phyloP scores from a whole-genome alignment of 2,888 invertebrate species.

The Rapana venosa region DNA sequence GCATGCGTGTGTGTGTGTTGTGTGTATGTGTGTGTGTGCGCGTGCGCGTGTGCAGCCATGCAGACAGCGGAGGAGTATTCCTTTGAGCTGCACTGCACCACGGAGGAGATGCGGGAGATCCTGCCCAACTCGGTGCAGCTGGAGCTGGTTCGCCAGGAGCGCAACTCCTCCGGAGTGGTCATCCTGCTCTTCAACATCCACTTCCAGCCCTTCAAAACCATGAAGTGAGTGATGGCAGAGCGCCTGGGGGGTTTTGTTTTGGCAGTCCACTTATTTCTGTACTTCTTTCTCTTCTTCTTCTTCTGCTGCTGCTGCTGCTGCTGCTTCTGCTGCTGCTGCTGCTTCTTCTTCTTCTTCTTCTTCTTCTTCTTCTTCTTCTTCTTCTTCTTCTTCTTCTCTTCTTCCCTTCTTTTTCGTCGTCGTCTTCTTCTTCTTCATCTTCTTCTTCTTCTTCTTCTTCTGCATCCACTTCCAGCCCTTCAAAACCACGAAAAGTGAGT shows the following conservation, averaged over 20 bases:
- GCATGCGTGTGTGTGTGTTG: constrained; percentile 3
- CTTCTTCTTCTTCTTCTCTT: too few relatives aligned
- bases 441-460: too few relatives aligned
- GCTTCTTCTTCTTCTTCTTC: too few relatives aligned
- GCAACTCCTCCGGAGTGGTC: constrained; percentile 75
- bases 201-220: constrained; percentile 73
- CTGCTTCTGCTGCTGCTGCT: too few relatives aligned
- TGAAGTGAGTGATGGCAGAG: constrained; percentile 74
- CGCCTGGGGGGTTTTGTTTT: neutral
- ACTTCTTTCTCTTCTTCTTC: too few relatives aligned
- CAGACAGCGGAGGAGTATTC: constrained; percentile 73
- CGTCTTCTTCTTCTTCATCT: too few relatives aligned
- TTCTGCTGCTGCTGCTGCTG: too few relatives aligned
- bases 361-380: too few relatives aligned
- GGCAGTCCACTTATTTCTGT: too few relatives aligned
- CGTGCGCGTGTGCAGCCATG: constrained; percentile 61
- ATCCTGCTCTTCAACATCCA: constrained; percentile 75
- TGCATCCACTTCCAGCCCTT: too few relatives aligned
- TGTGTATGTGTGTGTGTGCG: too few relatives aligned
- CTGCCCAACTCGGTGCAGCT: constrained; percentile 70
- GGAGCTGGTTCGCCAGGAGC: constrained; percentile 68
- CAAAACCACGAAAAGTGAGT: constrained; percentile 75
- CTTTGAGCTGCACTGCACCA: constrained; percentile 63
- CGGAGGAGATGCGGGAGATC: constrained; percentile 59
- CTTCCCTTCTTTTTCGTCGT: too few relatives aligned